Base-by-base conservation (phyloP, 92 coral and sea anemone genomes). In the Muricea muricata region DNA sequence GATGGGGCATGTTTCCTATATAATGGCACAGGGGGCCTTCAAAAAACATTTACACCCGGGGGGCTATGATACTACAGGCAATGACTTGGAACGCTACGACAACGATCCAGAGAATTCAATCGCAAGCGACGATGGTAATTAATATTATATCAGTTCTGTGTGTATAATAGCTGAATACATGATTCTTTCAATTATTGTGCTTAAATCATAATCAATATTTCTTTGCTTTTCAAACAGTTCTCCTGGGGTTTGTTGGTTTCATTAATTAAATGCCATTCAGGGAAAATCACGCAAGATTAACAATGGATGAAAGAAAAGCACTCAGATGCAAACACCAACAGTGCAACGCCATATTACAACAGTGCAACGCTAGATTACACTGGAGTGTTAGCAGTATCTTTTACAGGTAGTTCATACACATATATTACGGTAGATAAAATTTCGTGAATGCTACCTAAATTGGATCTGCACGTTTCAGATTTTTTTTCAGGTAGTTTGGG, bases 201-300 rank as follows among this genome's bases (percentile, higher is more conserved):
- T 68, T 23, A 33, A 68, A 68, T 33, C n/a, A 23, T 37, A 68
- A 32, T 68, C 20, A 68, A 3, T 33, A 0, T 1, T 41, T 41
- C 58, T 73, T 73, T 73, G 37, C 31, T 41, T 46, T 75, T 75
- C 65, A 47, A 4, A 50, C 13, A 24, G 40, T 75, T 17, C 4
- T 41, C 65, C 45, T 30, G 12, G 17, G 39, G 52, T 6, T 28
- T 25, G 42, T 75, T 48, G 35, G 52, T 75, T 50, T 50, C 80
- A 29, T 47, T 28, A 24, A 75, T 75, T 75, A 47, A 34, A n/a
- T 33, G 61, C 39, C 48, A 32, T 75, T 48, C 15, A 30, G 1
- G 57, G 40, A 71, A 42, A 31, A 29, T 4, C 80, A 75, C 14
- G 61, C 50, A 15, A 26, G 24, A 75, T 75, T 26, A 75, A 48